Evolutionary conservation across 2,113 vertebrate species (phyloP), one percentile per base, ranked within the genome.

Genomic region (Mormyrus iriodes): DNA sequence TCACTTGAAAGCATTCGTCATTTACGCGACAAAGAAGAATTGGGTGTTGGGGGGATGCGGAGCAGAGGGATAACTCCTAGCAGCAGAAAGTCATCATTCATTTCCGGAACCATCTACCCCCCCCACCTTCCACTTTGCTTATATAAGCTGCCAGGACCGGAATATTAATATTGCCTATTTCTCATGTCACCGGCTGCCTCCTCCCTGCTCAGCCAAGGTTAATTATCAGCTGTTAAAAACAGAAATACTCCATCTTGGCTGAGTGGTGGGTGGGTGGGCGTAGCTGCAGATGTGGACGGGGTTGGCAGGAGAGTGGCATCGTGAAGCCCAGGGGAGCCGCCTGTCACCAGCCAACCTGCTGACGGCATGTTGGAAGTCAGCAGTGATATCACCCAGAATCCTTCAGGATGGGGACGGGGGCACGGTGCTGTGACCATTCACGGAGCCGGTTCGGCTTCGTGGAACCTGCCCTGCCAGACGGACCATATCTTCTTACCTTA

Each of bases 161-260:
- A 91, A 92, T 90, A 94, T 90, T 92, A 90, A 92, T 91, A 90
- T 55, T 85, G 69, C 86, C 90, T 90, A 92, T 92, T 91, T 91
- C 90, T 92, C 91, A 92, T 91, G 88, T 90, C 53, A 86, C 91
- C 35, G 87, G 61, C 89, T 61, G 88, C 89, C 90, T 76, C 73
- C 90, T 82, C 87, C 55, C 89, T 86, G 21, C 53, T 53, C 51
- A 90, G 91, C 90, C 91, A 92, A 92, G 93, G 91, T 91, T 92
- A 93, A 93, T 93, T 92, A 92, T 90, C 91, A 92, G 92, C 91
- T 89, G 93, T 93, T 93, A 93, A 89, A 91, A 79, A 46, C 31
- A 90, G 90, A 91, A 90, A 88, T 91, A 87, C 90, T 44, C 79
- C 44, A 89, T 89, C 88, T 88, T n/a, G 12, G 86, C 51, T 76